Evolutionary conservation across 2,113 vertebrate genomes (phyloP), one percentile per base, ranked within the genome.

Genomic region (Otocyon megalotis): DNA sequence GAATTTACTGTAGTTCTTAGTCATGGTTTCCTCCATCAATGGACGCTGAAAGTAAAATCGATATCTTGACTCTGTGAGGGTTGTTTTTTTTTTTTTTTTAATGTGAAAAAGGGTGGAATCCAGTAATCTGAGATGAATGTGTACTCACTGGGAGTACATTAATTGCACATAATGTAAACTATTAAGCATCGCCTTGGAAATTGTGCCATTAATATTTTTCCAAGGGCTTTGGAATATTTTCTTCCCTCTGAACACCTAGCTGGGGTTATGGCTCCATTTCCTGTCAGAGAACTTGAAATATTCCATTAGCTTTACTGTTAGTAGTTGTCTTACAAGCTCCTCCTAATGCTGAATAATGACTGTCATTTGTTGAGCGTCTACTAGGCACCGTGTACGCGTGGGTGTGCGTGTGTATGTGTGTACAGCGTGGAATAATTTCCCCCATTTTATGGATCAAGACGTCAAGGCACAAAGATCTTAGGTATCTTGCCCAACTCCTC

Each of bases 41-140:
- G 24, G 22, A 95, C 93, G 69, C 60, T 92, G 43, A 76, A 92
- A 87, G 43, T 65, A 72, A 95, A 92, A 98, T 96, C 71, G 82
- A 19, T 93, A 81, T 89, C 81, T 94, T 80, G 48, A 89, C 48
- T 86, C 62, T 96, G 20, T 69, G 35, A 50, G 2, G 11, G 0
- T 62, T 63, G 15, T 16, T 56, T 56, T 56, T 1, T 74, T 71
- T 35, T 50, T 53, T 90, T 93, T 83, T 94, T 74, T 5, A 58
- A 48, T 37, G 37, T 89, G 63, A 74, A 93, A 86, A 94, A 85
- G 56, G 22, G 26, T 90, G 32, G 77, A 89, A 85, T 65, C 86
- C 62, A 92, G 86, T 95, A 74, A 97, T 95, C 85, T 74, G 93
- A 95, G 35, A 90, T 95, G 63, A 58, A 74, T 85, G 32, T 87